phyloP scores from a whole-genome alignment of 2,888 invertebrate species.

The Gasteruption jaculator region DNA sequence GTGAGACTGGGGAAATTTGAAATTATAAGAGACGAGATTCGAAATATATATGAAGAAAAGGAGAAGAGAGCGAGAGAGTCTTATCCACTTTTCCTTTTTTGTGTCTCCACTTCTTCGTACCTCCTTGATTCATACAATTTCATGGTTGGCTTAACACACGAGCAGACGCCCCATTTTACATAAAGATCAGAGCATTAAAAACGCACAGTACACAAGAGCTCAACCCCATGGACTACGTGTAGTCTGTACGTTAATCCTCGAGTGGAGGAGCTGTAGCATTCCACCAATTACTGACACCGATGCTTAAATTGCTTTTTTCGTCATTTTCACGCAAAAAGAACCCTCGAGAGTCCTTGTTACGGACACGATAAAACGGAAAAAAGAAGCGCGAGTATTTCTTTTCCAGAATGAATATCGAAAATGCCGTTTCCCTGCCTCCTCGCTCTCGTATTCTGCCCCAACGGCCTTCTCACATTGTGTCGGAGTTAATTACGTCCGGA shows the following conservation, averaged over 20 bases:
- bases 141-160: conserved; percentile 49
- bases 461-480: conserved; percentile 42
- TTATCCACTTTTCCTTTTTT: conserved; percentile 31
- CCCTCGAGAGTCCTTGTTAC: conserved; percentile 16
- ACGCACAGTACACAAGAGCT: conserved; percentile 45
- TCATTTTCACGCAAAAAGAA: conserved; percentile 19
- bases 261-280: conserved; percentile 24
- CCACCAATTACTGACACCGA: conserved; percentile 38
- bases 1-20: conserved; percentile 41
- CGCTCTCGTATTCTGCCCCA: conserved; percentile 16
- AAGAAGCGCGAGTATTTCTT: conserved; percentile 16
- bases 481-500: conserved; percentile 49
- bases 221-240: conserved; percentile 26
- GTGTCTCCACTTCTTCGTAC: conserved; percentile 31
- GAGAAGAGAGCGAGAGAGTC: conserved; percentile 3
- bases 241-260: conserved; percentile 14
- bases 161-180: conserved; percentile 46
- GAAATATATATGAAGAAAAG: conserved; percentile 14
- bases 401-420: conserved; percentile 14
- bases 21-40: conserved; percentile 36
- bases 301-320: conserved; percentile 38
- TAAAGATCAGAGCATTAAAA: conserved; percentile 53
- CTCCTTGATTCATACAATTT: conserved; percentile 51
- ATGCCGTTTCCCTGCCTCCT: conserved; percentile 18
- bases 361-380: conserved; percentile 16